Evolutionary conservation across 2,888 invertebrate genomes (phyloP).

Genomic region (Cremastinae sp.): DNA sequence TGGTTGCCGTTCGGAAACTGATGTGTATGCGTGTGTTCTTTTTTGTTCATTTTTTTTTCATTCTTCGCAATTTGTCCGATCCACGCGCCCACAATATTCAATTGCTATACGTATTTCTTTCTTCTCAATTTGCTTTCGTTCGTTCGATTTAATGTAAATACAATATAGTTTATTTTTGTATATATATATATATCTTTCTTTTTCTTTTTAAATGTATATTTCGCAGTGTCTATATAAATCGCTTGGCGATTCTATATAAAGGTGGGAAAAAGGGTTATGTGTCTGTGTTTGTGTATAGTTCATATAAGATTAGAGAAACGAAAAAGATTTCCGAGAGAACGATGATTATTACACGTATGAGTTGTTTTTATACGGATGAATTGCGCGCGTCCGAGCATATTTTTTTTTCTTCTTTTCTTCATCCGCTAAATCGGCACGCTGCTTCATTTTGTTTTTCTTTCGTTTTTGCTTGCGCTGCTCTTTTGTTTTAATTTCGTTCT

Average conservation of each 20-base stretch:
- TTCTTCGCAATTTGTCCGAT: conserved; percentile 27
- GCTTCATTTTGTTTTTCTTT: conserved; percentile 29
- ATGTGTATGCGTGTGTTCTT: conserved; percentile 50
- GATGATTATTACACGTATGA: conserved; percentile 51
- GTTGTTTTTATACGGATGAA: conserved; percentile 26
- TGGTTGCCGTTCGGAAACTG: conserved; percentile 54
- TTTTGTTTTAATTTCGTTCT: conserved; percentile 9
- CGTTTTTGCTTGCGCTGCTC: not conserved
- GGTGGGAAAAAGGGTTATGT: conserved; percentile 53
- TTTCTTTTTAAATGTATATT: conserved; percentile 45
- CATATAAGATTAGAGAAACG: conserved; percentile 50
- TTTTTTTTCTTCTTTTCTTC: not conserved
- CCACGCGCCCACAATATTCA: conserved; percentile 42
- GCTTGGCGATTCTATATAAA: conserved; percentile 59
- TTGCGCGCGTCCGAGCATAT: conserved; percentile 31
- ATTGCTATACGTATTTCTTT: conserved; percentile 19
- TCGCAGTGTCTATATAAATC: conserved; percentile 58
- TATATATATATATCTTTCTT: conserved; percentile 28
- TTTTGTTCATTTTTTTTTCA: conserved; percentile 32
- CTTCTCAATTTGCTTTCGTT: conserved; percentile 30
- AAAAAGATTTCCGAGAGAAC: conserved; percentile 49
- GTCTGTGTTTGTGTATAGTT: conserved; percentile 26
- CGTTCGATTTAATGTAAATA: conserved; percentile 50
- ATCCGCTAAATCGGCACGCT: conserved; percentile 26
- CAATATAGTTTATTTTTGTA: conserved; percentile 28